These are phyloP conservation scores for Coreius guichenoti DNA, from an alignment of 2,797 vertebrate species.

Conservation along the genomic window DNA sequence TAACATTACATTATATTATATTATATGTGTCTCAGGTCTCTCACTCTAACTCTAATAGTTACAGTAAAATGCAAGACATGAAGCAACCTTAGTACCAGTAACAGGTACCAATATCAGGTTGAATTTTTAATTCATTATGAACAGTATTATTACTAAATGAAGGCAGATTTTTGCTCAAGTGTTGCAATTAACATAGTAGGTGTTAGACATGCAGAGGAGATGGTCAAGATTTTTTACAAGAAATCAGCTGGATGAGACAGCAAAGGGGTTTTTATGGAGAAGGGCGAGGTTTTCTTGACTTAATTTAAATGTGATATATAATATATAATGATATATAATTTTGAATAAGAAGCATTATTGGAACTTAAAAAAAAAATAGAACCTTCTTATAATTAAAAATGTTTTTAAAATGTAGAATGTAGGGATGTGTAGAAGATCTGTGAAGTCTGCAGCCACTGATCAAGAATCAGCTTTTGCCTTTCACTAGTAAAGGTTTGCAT, in stretches of 20 bases:
- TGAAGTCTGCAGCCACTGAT: background rate
- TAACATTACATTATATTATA: background rate
- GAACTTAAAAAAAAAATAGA: background rate
- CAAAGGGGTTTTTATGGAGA: background rate
- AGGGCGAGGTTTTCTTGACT: background rate
- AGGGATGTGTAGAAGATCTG: background rate
- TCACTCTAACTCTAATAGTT: background rate
- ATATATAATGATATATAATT: background rate
- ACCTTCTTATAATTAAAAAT: background rate
- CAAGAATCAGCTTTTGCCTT: background rate
- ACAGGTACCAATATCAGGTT: background rate
- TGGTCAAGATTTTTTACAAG: background rate
- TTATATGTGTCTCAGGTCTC: background rate
- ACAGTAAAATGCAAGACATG: background rate
- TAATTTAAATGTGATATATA: background rate
- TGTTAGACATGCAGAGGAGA: background rate
- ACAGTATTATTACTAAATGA: background rate
- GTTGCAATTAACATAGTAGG: background rate
- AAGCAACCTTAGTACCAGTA: constrained; percentile 1
- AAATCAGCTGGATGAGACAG: background rate
- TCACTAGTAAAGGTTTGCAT: background rate
- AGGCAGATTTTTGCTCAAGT: background rate
- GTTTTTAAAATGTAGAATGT: background rate
- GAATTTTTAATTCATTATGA: background rate
- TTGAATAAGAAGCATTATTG: background rate